Base-by-base conservation (phyloP, 1,140 invertebrate genomes). In the Aradophagus sp. region DNA sequence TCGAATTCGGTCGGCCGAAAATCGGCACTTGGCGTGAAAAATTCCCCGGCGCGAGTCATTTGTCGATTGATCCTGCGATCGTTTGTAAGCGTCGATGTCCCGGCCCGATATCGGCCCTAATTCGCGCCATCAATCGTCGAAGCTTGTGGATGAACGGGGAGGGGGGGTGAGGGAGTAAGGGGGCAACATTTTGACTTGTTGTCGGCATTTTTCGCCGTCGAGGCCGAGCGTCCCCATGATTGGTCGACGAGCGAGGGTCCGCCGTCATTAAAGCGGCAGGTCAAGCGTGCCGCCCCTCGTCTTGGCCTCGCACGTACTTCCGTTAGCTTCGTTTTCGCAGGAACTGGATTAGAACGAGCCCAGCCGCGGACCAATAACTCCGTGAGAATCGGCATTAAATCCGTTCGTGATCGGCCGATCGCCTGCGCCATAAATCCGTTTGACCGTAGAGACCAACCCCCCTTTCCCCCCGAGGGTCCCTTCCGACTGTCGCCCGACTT, bases 271-370 rank as follows among this genome's bases (percentile, higher is more conserved):
- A 76, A 67, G 42, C 56, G 73, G 42, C 69, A 81, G 77, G 79
- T 81, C 79, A 78, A 71, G 73, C 80, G 79, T 82, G 71, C 76
- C 76, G 42, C 76, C 75, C 75, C 72, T 36, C 62, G 59, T 47
- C 67, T 62, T 58, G n/a, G n/a, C n/a, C 55, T 62, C 42, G 67
- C 63, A 58, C 72, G 75, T 53, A 78, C 77, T 83, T 83, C 80
- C 81, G 78, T 78, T 80, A 76, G 77, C 39, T 80, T 80, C 77
- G 73, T 82, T 83, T 79, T 80, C 80, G 59, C 77, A 76, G 75
- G 73, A 82, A 83, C 75, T 80, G 75, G 78, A 82, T 83, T 81
- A 81, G 76, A 83, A 80, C 78, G 77, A 71, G 76, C 58, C 67
- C 68, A 56, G 77, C 70, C 75, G 67, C 55, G 72, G 69, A 67